Evolutionary conservation across 2,888 invertebrate species (phyloP), one percentile per base, ranked within the genome.

Genomic region (Lochmaea capreae): DNA sequence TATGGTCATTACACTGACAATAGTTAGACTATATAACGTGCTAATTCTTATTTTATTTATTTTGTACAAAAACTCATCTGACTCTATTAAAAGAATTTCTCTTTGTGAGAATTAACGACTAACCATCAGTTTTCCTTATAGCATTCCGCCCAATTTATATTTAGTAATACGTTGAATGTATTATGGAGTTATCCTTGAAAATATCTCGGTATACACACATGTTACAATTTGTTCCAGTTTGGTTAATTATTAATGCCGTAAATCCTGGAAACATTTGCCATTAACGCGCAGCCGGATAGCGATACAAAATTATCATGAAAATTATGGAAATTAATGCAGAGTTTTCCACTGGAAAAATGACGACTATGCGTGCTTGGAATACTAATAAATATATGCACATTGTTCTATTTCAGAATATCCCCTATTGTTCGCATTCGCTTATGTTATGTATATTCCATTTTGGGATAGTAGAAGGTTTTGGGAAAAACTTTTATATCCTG

Each of bases 301-400:
- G 61, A 49, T 68, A 52, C 62, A 43, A 26, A 62, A 67, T 67
- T 67, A 59, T 62, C 62, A 69, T 62, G 58, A 58, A 42, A 18
- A 62, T 69, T 69, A 62, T 69, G 69, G 69, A 69, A 69, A 69
- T 69, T 49, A 61, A 58, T 69, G 61, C 69, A 49, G 69, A 69
- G 54, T 62, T 59, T 68, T 62, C 69, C 52, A 26, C 62, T 22
- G 62, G 62, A 69, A 69, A 69, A 68, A 69, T 62, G 52, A 69
- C 42, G 26, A 16, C 49, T 58, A 62, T 69, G 69, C 69, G 62
- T 69, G 69, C 52, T 62, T 22, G 33, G 69, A n/a, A 61, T 61
- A 12, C 68, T 52, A 49, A 61, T 67, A 43, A 67, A 67, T 67
- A 59, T 58, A 46, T 61, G 39, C n/a, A 33, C 12, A 12, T 10